Evolutionary conservation across 2,888 invertebrate species (phyloP), one percentile per base, ranked within the genome.

Genomic region (Cecidostiba fungosa): DNA sequence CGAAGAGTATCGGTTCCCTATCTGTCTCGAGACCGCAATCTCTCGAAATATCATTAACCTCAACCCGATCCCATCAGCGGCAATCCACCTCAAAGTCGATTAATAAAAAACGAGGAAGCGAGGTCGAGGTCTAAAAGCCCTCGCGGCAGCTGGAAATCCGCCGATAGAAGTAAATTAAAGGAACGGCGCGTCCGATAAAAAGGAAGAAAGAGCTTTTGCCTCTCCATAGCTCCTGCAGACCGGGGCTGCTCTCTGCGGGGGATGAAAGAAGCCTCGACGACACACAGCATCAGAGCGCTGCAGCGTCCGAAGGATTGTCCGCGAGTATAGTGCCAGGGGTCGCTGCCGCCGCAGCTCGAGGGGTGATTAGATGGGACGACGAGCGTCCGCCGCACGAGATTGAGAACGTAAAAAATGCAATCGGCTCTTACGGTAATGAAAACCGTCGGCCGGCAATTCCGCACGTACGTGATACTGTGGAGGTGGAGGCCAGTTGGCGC

Each of bases 371-470:
- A 77, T 81, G 81, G 88, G 78, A 73, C 29, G 85, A 47, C 77
- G 79, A 66, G 77, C 39, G 85, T 85, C 50, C 66, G 69, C 69
- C 77, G 84, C 81, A 73, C 70, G 82, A 83, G 87, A 87, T 86
- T 70, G 85, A 78, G 88, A 87, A 86, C 88, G 88, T 86, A 93
- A 93, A 93, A 93, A 93, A 93, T 92, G 92, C 93, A 93, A 92
- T 93, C 93, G 93, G 92, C 93, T 93, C 92, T 93, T 93, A 92
- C 91, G 90, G 91, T 92, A 92, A 92, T 93, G 93, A 93, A 93
- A 92, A 91, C 84, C 77, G 89, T 82, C 77, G 89, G 88, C 89
- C 59, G 66, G 47, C 77, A 77, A 85, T 81, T 72, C 36, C 81
- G n/a, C 76, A 6, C 80, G 12, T 19, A 26, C 43, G 70, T 8